phyloP scores from a whole-genome alignment of 2,888 invertebrate species.

The Helobdella robusta region DNA sequence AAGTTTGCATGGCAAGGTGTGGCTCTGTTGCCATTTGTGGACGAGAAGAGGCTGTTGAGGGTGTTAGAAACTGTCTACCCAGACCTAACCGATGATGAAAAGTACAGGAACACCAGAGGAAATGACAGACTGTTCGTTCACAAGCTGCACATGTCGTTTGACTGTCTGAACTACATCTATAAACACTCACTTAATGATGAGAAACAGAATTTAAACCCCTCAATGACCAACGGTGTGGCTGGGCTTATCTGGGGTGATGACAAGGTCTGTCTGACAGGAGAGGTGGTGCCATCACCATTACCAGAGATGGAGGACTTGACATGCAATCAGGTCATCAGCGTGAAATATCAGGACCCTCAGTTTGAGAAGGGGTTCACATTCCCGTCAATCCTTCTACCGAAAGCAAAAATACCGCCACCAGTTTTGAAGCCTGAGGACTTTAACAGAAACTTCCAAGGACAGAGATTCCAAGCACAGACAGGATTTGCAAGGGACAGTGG shows the following conservation, averaged over 20 bases:
- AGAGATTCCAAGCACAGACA: neutral
- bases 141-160: conserved; percentile 62
- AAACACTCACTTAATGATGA: conserved; percentile 46
- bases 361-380: conserved; percentile 67
- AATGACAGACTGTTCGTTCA: conserved; percentile 81
- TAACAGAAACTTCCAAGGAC: neutral
- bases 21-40: conserved; percentile 91
- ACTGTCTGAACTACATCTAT: conserved; percentile 64
- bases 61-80: conserved; percentile 72
- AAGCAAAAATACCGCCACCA: conserved; percentile 46
- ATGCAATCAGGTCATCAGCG: conserved; percentile 51
- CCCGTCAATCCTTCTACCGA: conserved; percentile 59
- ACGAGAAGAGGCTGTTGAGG: conserved; percentile 72
- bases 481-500: conserved; percentile 1
- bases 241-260: conserved; percentile 68
- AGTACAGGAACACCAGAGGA: conserved; percentile 69
- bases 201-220: conserved; percentile 56
- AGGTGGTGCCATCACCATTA: conserved; percentile 41
- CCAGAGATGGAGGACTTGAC: conserved; percentile 38
- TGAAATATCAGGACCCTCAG: conserved; percentile 68
- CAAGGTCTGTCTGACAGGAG: conserved; percentile 55
- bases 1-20: conserved; percentile 97
- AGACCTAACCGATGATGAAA: conserved; percentile 71
- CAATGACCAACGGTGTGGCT: conserved; percentile 69
- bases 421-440: conserved; percentile 24